Conservation (phyloP, 2,113 vertebrate genomes). For the Clupea harengus region DNA sequence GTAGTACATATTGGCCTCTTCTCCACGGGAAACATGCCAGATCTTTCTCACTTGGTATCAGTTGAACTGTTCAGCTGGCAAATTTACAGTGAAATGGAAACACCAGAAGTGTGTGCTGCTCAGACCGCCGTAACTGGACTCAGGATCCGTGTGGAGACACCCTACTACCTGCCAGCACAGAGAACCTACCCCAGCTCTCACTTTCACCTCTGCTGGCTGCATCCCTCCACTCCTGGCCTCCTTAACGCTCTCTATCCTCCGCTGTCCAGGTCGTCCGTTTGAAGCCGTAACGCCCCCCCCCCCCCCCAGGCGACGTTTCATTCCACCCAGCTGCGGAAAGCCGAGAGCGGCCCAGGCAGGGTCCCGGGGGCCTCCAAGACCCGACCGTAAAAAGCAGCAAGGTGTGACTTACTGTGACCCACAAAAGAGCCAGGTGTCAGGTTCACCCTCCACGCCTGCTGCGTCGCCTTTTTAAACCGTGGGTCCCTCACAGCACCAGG, state of each 20-base stretch:
- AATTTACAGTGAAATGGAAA: not conserved
- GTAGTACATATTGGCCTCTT: not conserved
- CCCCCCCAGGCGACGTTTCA: slow-evolving; percentile 20
- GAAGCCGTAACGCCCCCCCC: slow-evolving; percentile 1
- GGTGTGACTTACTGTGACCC: slow-evolving; percentile 40
- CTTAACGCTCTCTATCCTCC: slow-evolving; percentile 16
- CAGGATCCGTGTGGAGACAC: slow-evolving; percentile 5
- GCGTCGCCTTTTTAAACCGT: slow-evolving; percentile 28
- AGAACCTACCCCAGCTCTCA: not conserved
- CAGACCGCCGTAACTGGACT: not conserved
- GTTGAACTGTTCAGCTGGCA: not conserved
- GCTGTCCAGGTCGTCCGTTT: slow-evolving; percentile 13
- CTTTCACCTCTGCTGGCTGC: not conserved
- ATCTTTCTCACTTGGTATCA: not conserved
- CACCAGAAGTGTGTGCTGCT: not conserved
- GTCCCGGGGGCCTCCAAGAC: slow-evolving; percentile 16
- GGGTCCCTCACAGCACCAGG: not conserved
- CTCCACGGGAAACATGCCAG: not conserved
- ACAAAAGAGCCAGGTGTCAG: slow-evolving; percentile 42
- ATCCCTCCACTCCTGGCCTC: slow-evolving; percentile 11
- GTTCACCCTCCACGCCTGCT: slow-evolving; percentile 30
- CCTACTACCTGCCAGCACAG: not conserved
- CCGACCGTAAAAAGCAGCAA: slow-evolving; percentile 35
- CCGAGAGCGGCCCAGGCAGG: not conserved
- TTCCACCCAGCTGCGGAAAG: slow-evolving; percentile 29